These are phyloP conservation scores for Crenichthys baileyi DNA, from an alignment of 2,797 vertebrate genomes.

Conservation along the genomic window DNA sequence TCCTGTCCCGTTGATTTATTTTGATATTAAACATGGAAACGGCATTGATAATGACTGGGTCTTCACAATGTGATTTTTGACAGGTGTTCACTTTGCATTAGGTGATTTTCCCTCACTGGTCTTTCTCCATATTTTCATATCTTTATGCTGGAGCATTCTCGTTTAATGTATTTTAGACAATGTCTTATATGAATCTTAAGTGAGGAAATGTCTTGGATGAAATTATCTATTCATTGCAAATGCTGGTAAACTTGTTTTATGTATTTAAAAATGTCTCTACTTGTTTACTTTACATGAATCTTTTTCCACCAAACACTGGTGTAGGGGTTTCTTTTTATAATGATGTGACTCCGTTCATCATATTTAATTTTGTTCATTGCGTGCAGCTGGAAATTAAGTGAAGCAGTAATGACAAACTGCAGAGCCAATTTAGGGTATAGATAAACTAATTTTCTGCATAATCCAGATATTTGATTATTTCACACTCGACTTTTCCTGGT, in stretches of 20 bases:
- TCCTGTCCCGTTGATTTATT: slow-evolving; percentile 64
- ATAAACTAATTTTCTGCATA: slow-evolving; percentile 2
- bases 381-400: slow-evolving; percentile 1
- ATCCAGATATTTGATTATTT: neutral
- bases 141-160: slow-evolving; percentile 36
- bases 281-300: neutral
- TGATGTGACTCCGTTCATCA: neutral
- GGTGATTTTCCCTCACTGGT: slow-evolving; percentile 59
- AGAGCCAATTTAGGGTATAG: slow-evolving; percentile 1
- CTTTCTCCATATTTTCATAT: slow-evolving; percentile 55
- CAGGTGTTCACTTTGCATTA: slow-evolving; percentile 71
- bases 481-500: neutral
- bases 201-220: slow-evolving; percentile 38
- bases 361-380: neutral
- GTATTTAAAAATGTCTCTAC: neutral
- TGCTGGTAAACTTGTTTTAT: neutral
- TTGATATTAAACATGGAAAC: slow-evolving; percentile 55
- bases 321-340: neutral
- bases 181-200: slow-evolving; percentile 32
- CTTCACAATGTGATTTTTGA: slow-evolving; percentile 68
- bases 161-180: slow-evolving; percentile 43
- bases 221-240: slow-evolving; percentile 38
- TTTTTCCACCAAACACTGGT: neutral
- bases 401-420: neutral
- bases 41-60: slow-evolving; percentile 57